A percentile compares a stretch with the other conserved stretches of the same genome.
phyloP scores from a whole-genome alignment of 2,888 invertebrate genomes.

The Chaitophorus viminalis region DNA sequence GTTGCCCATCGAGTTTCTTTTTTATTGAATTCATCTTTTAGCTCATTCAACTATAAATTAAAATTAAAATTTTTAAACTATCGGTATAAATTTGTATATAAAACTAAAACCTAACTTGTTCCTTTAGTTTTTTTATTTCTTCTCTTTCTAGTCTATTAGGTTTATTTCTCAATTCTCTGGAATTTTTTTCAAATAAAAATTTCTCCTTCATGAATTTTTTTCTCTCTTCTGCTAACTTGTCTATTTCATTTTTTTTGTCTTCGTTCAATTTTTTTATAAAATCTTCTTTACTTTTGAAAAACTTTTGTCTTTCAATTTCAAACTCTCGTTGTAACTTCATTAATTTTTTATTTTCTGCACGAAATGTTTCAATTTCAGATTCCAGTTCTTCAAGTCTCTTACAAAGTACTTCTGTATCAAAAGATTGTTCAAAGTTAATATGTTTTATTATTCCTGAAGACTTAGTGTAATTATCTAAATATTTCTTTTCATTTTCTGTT shows the following conservation, averaged over 20 bases:
- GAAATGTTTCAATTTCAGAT: conserved; percentile 72
- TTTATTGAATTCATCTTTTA: conserved; percentile 76
- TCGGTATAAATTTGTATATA: neutral
- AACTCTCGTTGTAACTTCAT: conserved; percentile 67
- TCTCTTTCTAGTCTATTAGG: conserved; percentile 77
- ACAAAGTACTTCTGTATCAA: conserved; percentile 73
- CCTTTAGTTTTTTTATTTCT: conserved; percentile 75
- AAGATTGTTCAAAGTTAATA: conserved; percentile 65
- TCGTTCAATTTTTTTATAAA: conserved; percentile 70
- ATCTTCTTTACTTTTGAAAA: conserved; percentile 71
- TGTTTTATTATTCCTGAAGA: conserved; percentile 25
- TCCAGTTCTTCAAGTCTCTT: conserved; percentile 75
- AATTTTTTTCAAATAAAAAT: conserved; percentile 74
- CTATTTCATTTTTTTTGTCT: conserved; percentile 75
- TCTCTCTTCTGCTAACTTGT: conserved; percentile 76
- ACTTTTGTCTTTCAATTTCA: conserved; percentile 70
- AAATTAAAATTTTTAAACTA: neutral
- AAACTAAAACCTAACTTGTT: conserved; percentile 65
- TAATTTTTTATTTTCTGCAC: conserved; percentile 70
- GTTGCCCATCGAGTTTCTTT: conserved; percentile 80
- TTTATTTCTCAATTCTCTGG: conserved; percentile 76
- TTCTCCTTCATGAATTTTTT: conserved; percentile 77
- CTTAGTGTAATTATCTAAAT: conserved; percentile 53
- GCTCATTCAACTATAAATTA: conserved; percentile 71
- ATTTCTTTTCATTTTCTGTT: conserved; percentile 51